phyloP scores from a whole-genome alignment of 2,113 vertebrate species.

The Aptenodytes patagonicus region DNA sequence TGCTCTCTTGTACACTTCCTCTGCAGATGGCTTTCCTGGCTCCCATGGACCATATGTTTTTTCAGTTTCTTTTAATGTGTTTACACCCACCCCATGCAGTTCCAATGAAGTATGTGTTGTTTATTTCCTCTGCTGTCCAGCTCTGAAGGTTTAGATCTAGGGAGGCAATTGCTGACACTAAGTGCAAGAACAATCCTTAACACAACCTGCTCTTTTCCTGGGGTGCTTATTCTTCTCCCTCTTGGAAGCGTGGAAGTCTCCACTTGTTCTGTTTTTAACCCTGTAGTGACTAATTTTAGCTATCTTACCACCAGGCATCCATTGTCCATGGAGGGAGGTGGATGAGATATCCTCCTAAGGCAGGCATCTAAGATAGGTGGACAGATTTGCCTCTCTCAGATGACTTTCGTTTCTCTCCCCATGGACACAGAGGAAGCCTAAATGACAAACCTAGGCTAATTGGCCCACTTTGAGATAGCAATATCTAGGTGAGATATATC shows the following conservation, averaged over 20 bases:
- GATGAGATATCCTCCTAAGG: not conserved
- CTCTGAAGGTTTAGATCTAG: not conserved
- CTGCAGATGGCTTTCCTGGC: constrained; percentile 47
- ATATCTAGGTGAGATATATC: not conserved
- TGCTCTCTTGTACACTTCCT: not conserved
- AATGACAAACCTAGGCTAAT: not conserved
- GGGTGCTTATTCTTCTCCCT: not conserved
- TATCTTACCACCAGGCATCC: not conserved
- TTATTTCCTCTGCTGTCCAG: constrained; percentile 14
- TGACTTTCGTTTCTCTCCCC: not conserved
- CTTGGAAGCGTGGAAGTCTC: not conserved
- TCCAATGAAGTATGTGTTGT: not conserved
- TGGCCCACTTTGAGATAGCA: not conserved
- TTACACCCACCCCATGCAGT: constrained; percentile 14
- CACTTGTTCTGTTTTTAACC: not conserved
- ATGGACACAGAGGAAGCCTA: not conserved
- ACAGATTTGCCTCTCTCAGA: not conserved
- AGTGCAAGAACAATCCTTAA: not conserved
- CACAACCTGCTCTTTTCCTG: not conserved
- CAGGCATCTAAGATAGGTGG: not conserved
- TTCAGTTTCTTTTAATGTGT: constrained; percentile 32
- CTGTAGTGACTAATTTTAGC: constrained; percentile 6
- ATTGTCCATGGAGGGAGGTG: not conserved
- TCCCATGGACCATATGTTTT: constrained; percentile 1
- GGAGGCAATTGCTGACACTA: not conserved